Evolutionary conservation across 2,888 invertebrate genomes (phyloP), one percentile per base, ranked within the genome.

Genomic region (Abrostola tripartita): DNA sequence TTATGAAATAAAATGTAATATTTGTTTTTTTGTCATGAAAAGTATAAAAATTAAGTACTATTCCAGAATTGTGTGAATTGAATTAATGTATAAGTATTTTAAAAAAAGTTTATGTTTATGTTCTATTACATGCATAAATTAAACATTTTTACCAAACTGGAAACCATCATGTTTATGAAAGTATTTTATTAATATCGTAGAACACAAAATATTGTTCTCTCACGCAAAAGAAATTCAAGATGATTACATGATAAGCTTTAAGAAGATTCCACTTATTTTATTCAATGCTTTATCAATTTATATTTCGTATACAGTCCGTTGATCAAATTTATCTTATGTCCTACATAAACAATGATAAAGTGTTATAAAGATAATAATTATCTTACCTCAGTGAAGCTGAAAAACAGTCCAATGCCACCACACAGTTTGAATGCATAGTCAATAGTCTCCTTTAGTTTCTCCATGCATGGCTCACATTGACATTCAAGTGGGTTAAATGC

Each of bases 301-400:
- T 24, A 2, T 24, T 24, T 24, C 24, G 24, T 14, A 63, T 5
- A 11, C 54, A 61, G 35, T 71, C 61, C 50, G 54, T 49, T 59
- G 36, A 65, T 67, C 51, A 67, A 41, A 64, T 65, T 70, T 66
- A 74, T 24, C 24, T 24, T 24, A 24, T 24, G 24, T 2, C 24
- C 24, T 24, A 65, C 41, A 12, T 55, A 40, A 49, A 69, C 47
- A 63, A 66, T 67, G 56, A 14, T 52, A 38, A 61, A 44, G 59
- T 47, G 51, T 50, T 54, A 52, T 37, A 4, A 12, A 14, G 6
- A 44, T 10, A 41, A 35, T 52, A n/a, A n/a, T n/a, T n/a, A 65
- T 47, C 93, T 95, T 95, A 99, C 99, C 98, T 99, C 99, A 52
- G 99, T 98, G 87, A 99, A 99, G 88, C 99, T 99, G 95, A 99